Conservation (phyloP, 2,797 vertebrate genomes). For the Pseudochromis fuscus region DNA sequence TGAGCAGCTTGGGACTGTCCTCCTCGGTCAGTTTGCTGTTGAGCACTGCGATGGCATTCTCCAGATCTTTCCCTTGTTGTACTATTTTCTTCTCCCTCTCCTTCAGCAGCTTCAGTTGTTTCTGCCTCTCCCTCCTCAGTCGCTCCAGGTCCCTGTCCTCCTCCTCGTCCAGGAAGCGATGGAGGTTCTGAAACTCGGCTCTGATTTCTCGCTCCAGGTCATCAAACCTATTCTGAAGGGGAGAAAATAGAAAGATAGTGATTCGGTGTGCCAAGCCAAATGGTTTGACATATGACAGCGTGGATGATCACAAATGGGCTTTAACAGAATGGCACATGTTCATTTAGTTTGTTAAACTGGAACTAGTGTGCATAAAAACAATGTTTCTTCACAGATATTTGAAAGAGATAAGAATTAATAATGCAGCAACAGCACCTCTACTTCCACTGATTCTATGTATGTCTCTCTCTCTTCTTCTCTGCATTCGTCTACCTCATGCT, state of each 20-base stretch:
- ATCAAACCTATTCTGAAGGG: slow-evolving; percentile 79
- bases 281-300: neutral
- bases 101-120: slow-evolving; percentile 80
- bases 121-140: slow-evolving; percentile 78
- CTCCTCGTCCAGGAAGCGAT: slow-evolving; percentile 83
- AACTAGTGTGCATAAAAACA: slow-evolving; percentile 8
- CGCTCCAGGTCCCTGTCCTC: slow-evolving; percentile 79
- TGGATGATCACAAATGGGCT: neutral
- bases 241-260: neutral
- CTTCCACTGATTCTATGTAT: slow-evolving; percentile 69
- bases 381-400: slow-evolving; percentile 11
- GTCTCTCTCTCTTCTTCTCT: slow-evolving; percentile 81
- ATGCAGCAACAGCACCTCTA: slow-evolving; percentile 79
- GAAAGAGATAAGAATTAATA: slow-evolving; percentile 32
- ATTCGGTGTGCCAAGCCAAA: neutral
- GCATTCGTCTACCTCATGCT: slow-evolving; percentile 84
- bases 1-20: slow-evolving; percentile 82
- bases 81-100: slow-evolving; percentile 83
- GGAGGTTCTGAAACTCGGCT: slow-evolving; percentile 85
- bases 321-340: neutral
- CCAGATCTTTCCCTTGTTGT: slow-evolving; percentile 79
- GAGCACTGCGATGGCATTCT: slow-evolving; percentile 79
- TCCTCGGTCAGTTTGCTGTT: slow-evolving; percentile 84
- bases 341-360: slow-evolving; percentile 6
- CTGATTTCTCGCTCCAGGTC: slow-evolving; percentile 81